A percentile compares a stretch with the other conserved stretches of the same genome.
Conservation (phyloP, 1,140 invertebrate species). For the Dendroctonus valens region DNA sequence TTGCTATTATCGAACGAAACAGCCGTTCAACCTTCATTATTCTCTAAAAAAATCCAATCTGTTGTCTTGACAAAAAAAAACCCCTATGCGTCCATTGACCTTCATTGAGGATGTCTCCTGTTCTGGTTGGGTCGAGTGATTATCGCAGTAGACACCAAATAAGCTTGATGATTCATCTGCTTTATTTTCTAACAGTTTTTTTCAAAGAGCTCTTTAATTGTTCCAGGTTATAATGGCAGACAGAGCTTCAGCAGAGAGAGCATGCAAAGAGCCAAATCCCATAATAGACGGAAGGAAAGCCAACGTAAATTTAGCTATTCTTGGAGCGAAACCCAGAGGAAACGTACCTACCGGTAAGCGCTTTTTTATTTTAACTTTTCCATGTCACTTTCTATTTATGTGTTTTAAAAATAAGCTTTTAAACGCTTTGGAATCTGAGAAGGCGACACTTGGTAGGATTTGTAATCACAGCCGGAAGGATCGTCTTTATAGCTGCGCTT, state of each 20-base stretch:
- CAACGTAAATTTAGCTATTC: slow-evolving; percentile 96
- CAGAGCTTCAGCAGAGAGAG: slow-evolving; percentile 86
- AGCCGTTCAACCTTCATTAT: too few species aligned
- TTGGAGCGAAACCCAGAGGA: slow-evolving; percentile 93
- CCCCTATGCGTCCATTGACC: too few species aligned
- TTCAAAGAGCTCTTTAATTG: slow-evolving; percentile 25
- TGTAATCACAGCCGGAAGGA: slow-evolving; percentile 8
- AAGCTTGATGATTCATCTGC: too few species aligned
- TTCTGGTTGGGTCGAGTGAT: too few species aligned
- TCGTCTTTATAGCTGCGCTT: background rate
- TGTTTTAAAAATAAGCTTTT: slow-evolving; percentile 28
- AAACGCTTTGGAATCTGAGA: slow-evolving; percentile 7
- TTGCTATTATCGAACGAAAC: too few species aligned
- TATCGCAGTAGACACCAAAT: too few species aligned
- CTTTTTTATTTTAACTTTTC: slow-evolving; percentile 28
- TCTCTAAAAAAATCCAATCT: too few species aligned
- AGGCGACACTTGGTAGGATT: slow-evolving; percentile 6
- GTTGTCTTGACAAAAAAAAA: too few species aligned
- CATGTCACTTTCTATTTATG: slow-evolving; percentile 23
- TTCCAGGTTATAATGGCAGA: slow-evolving; percentile 96
- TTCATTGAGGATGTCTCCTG: too few species aligned
- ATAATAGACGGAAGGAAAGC: slow-evolving; percentile 98
- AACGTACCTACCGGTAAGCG: slow-evolving; percentile 74
- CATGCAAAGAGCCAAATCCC: slow-evolving; percentile 97
- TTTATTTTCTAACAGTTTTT: too few species aligned